These are phyloP conservation scores for Crocodylus rhombifer DNA, from an alignment of 2,797 vertebrate species.

Conservation along the genomic window DNA sequence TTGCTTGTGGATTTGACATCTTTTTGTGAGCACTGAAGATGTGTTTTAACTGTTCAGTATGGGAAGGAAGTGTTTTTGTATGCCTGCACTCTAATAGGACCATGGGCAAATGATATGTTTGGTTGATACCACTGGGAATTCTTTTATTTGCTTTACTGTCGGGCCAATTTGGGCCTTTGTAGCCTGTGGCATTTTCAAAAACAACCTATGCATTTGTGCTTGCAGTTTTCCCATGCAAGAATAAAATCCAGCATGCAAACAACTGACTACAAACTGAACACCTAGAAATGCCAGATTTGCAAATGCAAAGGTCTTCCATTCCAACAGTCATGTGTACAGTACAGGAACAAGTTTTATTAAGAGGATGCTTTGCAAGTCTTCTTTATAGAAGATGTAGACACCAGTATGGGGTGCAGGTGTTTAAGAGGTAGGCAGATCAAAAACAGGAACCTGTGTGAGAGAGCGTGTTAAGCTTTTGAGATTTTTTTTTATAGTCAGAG, in stretches of 20 bases:
- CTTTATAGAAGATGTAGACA: conserved; percentile 1
- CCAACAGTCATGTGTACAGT: not conserved
- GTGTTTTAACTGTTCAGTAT: not conserved
- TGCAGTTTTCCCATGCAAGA: not conserved
- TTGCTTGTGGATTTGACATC: not conserved
- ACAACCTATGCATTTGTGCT: not conserved
- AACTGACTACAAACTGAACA: not conserved
- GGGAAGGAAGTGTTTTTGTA: not conserved
- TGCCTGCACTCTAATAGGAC: not conserved
- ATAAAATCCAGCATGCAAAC: not conserved
- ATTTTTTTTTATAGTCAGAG: not conserved
- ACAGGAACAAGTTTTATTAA: not conserved
- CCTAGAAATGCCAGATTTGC: not conserved
- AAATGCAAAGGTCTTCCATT: not conserved
- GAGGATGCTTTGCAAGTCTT: conserved; percentile 1
- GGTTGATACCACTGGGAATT: not conserved
- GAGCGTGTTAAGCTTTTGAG: not conserved
- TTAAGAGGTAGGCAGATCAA: not conserved
- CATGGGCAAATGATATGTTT: not conserved
- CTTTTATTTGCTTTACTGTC: not conserved
- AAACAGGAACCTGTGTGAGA: not conserved
- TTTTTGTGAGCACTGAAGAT: not conserved
- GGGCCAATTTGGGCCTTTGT: fast-evolving
- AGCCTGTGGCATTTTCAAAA: not conserved
- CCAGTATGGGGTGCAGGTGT: not conserved